Conservation (phyloP, 2,797 vertebrate species). For the Micromesistius poutassou region DNA sequence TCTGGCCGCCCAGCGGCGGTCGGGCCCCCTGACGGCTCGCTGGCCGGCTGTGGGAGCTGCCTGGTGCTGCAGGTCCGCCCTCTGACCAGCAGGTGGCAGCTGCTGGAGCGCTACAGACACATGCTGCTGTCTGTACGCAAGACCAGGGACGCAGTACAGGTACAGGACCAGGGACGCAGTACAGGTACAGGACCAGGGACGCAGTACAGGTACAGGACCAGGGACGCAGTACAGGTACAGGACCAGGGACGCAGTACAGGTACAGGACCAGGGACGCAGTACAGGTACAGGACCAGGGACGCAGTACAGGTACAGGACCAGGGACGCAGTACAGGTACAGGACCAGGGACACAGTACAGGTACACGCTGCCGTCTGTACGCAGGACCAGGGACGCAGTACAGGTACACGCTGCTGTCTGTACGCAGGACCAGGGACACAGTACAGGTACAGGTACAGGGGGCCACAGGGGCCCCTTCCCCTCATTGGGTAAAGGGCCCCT, state of each 20-base stretch:
- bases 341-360: background rate
- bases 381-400: slow-evolving; percentile 48
- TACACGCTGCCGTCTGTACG: slow-evolving; percentile 27
- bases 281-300: slow-evolving; percentile 34
- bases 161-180: slow-evolving; percentile 18
- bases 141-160: slow-evolving; percentile 53
- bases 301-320: background rate
- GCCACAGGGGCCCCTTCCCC: no score
- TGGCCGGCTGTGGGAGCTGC: slow-evolving; percentile 68
- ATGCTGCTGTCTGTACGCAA: slow-evolving; percentile 37
- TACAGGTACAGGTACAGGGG: no score
- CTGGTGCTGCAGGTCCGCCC: slow-evolving; percentile 50
- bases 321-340: no score
- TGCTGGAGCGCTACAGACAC: slow-evolving; percentile 11
- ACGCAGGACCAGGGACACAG: background rate
- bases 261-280: slow-evolving; percentile 46
- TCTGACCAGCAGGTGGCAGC: slow-evolving; percentile 7
- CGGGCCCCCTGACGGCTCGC: slow-evolving; percentile 49
- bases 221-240: background rate
- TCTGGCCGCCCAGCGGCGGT: slow-evolving; percentile 46
- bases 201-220: no score
- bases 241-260: no score
- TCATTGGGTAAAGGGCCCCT: background rate
- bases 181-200: background rate
- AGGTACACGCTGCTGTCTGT: slow-evolving; percentile 50